These are phyloP conservation scores for Mycalesis mineus DNA, from an alignment of 2,888 invertebrate genomes.

Conservation along the genomic window DNA sequence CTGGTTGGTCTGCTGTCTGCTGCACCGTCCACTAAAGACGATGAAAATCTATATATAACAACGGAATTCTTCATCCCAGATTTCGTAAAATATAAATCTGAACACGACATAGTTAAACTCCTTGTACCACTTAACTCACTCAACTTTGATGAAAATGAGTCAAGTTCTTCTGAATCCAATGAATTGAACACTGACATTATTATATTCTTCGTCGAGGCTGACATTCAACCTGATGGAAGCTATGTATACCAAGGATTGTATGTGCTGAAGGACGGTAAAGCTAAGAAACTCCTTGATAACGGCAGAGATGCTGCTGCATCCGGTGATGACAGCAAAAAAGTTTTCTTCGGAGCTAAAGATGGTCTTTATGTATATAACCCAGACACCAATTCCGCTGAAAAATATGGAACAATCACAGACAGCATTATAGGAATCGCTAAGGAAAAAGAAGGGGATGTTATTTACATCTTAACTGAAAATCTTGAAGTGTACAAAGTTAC, in stretches of 20 bases:
- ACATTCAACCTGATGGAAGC: conserved; percentile 22
- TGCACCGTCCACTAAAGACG: conserved; percentile 22
- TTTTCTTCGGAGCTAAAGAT: conserved; percentile 47
- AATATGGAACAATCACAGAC: conserved; percentile 36
- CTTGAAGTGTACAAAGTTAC: conserved; percentile 51
- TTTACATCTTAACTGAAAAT: conserved; percentile 52
- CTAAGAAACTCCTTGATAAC: conserved; percentile 42
- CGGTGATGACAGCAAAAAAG: conserved; percentile 37
- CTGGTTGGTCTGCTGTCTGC: conserved; percentile 29
- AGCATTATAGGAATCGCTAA: conserved; percentile 33
- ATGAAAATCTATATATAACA: conserved; percentile 21
- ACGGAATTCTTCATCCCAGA: conserved; percentile 19
- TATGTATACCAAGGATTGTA: conserved; percentile 41
- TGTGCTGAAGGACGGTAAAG: conserved; percentile 31
- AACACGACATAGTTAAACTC: conserved; percentile 35
- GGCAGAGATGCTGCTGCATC: conserved; percentile 43
- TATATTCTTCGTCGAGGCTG: conserved; percentile 37
- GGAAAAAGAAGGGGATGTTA: conserved; percentile 31
- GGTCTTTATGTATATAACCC: conserved; percentile 47
- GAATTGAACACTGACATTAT: conserved; percentile 17
- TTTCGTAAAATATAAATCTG: conserved; percentile 23
- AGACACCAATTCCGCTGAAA: conserved; percentile 25
- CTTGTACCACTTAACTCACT: conserved; percentile 32
- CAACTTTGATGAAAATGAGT: conserved; percentile 26
- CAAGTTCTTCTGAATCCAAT: conserved; percentile 14